These are phyloP conservation scores for Bovichtus diacanthus DNA, from an alignment of 2,797 vertebrate species.

Conservation along the genomic window DNA sequence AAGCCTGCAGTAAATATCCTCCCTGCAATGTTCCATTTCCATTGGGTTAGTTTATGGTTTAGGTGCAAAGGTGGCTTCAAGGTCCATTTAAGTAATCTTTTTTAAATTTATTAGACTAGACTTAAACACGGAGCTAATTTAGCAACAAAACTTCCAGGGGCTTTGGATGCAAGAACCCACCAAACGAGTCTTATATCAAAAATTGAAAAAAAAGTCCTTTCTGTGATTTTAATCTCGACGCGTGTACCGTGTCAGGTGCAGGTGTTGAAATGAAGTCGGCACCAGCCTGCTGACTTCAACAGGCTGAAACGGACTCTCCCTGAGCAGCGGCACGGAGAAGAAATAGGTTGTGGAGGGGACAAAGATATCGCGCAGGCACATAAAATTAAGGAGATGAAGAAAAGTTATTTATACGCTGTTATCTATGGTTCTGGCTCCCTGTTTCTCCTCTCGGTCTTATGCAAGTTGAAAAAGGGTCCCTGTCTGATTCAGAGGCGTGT, in stretches of 20 bases:
- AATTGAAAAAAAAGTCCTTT: neutral
- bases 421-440: conserved; percentile 25
- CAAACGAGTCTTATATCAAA: neutral
- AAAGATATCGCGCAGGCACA: conserved; percentile 32
- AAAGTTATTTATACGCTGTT: conserved; percentile 46
- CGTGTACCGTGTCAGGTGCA: neutral
- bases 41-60: conserved; percentile 18
- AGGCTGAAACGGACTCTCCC: neutral
- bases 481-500: conserved; percentile 52
- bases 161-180: neutral
- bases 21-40: conserved; percentile 23
- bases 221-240: neutral
- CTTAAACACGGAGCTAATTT: neutral
- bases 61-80: conserved; percentile 11
- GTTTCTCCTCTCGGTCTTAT: conserved; percentile 33
- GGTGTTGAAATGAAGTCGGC: neutral
- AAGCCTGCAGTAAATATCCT: conserved; percentile 15
- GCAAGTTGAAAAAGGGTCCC: conserved; percentile 43
- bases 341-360: conserved; percentile 1
- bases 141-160: neutral
- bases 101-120: too few species aligned
- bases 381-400: conserved; percentile 20
- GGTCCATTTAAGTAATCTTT: conserved; percentile 44
- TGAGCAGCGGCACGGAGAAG: neutral
- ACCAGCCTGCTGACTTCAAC: conserved; percentile 10